Evolutionary conservation across 2,113 vertebrate species (phyloP).

Genomic region (Paralichthys olivaceus): DNA sequence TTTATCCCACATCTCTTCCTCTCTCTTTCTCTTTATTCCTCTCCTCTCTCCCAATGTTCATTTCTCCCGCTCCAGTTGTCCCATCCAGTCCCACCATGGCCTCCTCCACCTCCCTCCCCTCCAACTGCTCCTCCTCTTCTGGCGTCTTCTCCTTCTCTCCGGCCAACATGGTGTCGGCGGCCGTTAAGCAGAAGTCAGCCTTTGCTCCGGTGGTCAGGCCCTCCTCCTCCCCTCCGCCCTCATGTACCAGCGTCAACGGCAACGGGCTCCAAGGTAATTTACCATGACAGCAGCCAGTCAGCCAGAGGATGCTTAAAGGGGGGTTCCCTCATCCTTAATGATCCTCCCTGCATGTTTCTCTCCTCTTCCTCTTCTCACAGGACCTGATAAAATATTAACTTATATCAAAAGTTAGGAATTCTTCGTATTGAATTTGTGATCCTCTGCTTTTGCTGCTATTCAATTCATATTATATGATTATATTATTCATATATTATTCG

Average conservation of each 20-base stretch:
- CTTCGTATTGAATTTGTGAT: no score
- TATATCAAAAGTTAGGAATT: no score
- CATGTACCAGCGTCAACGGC: conserved; percentile 97
- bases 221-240: conserved; percentile 94
- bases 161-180: conserved; percentile 99
- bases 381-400: no score
- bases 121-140: conserved; percentile 97
- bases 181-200: conserved; percentile 99
- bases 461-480: no score
- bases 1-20: neutral
- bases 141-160: conserved; percentile 99
- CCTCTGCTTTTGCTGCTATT: no score
- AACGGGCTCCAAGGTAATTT: conserved; percentile 96
- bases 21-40: no score
- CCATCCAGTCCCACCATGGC: conserved; percentile 99
- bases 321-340: neutral
- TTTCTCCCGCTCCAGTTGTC: conserved; percentile 85
- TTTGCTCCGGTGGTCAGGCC: conserved; percentile 97
- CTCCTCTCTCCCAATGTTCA: neutral
- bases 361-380: neutral
- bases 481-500: no score
- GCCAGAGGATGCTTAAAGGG: conserved; percentile 2
- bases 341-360: neutral
- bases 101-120: conserved; percentile 96
- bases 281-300: conserved; percentile 11